phyloP scores from a whole-genome alignment of 2,888 invertebrate species.

The Perizoma flavofasciatum region DNA sequence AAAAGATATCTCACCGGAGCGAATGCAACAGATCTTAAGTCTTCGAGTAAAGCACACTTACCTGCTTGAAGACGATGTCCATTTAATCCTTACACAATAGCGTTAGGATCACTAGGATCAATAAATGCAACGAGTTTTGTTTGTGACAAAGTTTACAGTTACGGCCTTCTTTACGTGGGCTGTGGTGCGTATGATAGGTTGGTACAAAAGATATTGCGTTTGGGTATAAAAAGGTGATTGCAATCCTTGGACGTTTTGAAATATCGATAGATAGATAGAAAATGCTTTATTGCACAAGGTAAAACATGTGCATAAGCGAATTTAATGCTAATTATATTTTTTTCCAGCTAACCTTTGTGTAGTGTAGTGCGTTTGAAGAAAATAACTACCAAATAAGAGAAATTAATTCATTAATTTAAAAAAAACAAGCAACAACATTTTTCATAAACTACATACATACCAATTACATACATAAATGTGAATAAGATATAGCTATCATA shows the following conservation, averaged over 20 bases:
- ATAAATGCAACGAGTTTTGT: constrained; percentile 66
- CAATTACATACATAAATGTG: too few relatives aligned
- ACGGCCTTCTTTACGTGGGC: constrained; percentile 52
- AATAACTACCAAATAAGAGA: too few relatives aligned
- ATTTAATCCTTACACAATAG: constrained; percentile 71
- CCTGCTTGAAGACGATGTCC: constrained; percentile 66
- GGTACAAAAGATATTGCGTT: constrained; percentile 54
- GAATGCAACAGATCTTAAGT: constrained; percentile 46
- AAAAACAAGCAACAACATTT: too few relatives aligned
- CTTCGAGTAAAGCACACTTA: constrained; percentile 56
- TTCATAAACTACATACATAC: too few relatives aligned
- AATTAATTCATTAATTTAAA: too few relatives aligned
- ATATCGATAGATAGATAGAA: neutral
- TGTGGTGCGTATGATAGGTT: constrained; percentile 57
- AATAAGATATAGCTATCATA: too few relatives aligned
- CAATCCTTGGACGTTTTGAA: constrained; percentile 1
- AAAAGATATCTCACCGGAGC: constrained; percentile 57
- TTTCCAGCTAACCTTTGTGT: too few relatives aligned
- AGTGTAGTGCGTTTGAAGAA: too few relatives aligned
- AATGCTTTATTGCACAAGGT: too few relatives aligned
- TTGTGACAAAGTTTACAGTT: constrained; percentile 76
- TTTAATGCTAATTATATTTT: too few relatives aligned
- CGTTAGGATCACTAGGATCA: constrained; percentile 61
- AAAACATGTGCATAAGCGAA: too few relatives aligned
- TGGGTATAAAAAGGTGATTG: constrained; percentile 19